Conservation (phyloP, 2,797 vertebrate species). For the Peromyscus aztecus region DNA sequence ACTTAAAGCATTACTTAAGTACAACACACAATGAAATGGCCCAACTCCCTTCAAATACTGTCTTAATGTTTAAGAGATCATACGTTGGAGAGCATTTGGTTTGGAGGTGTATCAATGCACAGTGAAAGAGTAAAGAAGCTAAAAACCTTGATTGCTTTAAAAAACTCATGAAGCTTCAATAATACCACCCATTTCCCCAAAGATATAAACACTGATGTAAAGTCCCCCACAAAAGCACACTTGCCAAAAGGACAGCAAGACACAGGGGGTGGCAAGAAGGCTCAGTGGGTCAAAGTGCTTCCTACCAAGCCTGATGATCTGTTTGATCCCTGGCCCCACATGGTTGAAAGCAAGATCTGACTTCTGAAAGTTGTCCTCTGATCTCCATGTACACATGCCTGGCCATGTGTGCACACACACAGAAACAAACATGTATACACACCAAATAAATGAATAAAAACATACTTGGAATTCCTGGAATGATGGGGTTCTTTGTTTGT, state of each 20-base stretch:
- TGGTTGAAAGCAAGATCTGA: not conserved
- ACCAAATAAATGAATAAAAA: not conserved
- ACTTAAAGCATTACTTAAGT: conserved; percentile 56
- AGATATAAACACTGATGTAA: not conserved
- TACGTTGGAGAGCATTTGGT: conserved; percentile 45
- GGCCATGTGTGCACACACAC: not conserved
- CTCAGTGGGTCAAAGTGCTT: not conserved
- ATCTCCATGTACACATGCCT: not conserved
- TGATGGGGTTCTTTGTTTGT: not conserved
- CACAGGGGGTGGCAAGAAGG: not conserved
- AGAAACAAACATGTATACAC: not conserved
- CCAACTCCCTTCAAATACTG: conserved; percentile 48
- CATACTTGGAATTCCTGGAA: not conserved
- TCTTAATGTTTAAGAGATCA: conserved; percentile 58
- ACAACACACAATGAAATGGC: not conserved
- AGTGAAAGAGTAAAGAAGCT: conserved; percentile 27
- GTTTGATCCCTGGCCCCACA: not conserved
- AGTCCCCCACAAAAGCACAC: not conserved
- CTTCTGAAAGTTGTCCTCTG: not conserved
- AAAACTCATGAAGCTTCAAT: conserved; percentile 3
- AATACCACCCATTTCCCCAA: not conserved
- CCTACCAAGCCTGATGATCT: not conserved
- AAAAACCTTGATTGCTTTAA: conserved; percentile 8
- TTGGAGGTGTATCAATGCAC: conserved; percentile 19
- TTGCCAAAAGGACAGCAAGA: not conserved